A percentile compares a stretch with the other conserved stretches of the same genome.
phyloP scores from a whole-genome alignment of 2,797 vertebrate genomes.

The Sebastes kiyomatsui region DNA sequence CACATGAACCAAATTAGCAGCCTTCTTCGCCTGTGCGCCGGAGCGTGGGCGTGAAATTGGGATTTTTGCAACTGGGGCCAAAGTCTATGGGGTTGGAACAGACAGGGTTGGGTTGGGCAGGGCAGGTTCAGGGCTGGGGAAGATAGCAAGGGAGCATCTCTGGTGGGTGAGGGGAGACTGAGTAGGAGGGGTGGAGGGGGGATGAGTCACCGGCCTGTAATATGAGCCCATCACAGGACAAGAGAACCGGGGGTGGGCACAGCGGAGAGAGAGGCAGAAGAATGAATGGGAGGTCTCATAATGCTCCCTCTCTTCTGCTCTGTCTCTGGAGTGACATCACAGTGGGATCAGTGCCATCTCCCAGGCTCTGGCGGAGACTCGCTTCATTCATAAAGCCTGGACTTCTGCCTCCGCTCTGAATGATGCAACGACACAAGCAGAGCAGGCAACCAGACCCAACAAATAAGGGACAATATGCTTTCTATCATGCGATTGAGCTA shows the following conservation, averaged over 20 bases:
- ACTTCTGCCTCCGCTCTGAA: constrained; percentile 67
- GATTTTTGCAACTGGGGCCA: constrained; percentile 60
- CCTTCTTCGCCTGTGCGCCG: constrained; percentile 40
- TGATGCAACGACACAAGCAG: constrained; percentile 76
- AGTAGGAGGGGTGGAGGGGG: neutral
- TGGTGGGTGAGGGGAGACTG: constrained; percentile 58
- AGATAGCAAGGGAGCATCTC: constrained; percentile 60
- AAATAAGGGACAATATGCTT: constrained; percentile 73
- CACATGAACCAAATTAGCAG: constrained; percentile 70
- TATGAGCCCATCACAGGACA: constrained; percentile 78
- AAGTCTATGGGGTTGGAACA: constrained; percentile 36
- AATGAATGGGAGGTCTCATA: constrained; percentile 79
- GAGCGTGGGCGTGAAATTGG: constrained; percentile 73
- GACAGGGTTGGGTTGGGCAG: constrained; percentile 33
- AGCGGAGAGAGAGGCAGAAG: constrained; percentile 20
- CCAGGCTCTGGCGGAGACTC: constrained; percentile 74
- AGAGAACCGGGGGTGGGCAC: constrained; percentile 47
- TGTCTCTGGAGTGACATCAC: constrained; percentile 82
- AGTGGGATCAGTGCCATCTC: constrained; percentile 78
- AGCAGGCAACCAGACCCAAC: constrained; percentile 72
- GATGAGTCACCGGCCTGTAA: constrained; percentile 81
- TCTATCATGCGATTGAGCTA: constrained; percentile 66
- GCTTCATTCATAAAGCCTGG: constrained; percentile 83
- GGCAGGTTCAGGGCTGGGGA: constrained; percentile 30
- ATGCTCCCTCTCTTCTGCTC: constrained; percentile 65